Conservation (phyloP, 1,140 invertebrate species). For the Centruroides sculpturatus region DNA sequence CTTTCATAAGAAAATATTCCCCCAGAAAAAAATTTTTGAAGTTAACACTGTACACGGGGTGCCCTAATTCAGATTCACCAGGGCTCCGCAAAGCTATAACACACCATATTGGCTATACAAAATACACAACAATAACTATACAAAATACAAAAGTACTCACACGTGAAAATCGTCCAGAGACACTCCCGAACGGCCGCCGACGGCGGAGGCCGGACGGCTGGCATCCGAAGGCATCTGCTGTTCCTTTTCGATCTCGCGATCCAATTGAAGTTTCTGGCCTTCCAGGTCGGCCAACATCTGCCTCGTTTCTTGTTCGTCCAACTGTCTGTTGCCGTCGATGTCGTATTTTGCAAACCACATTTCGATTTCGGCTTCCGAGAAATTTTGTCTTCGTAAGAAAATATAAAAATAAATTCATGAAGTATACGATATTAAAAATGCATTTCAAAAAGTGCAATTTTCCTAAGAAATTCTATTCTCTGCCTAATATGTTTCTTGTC, state of each 20-base stretch:
- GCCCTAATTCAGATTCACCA: too few species aligned
- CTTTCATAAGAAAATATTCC: too few species aligned
- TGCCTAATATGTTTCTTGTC: background rate
- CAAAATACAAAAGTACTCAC: background rate
- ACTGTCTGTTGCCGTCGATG: conserved; percentile 36
- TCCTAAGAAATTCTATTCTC: too few species aligned
- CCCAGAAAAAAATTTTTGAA: too few species aligned
- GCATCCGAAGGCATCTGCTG: conserved; percentile 12
- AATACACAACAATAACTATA: background rate
- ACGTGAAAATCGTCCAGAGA: conserved; percentile 10
- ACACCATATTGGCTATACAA: too few species aligned
- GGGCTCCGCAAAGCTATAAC: too few species aligned
- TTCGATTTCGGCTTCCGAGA: conserved; percentile 49
- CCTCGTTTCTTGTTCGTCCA: conserved; percentile 35
- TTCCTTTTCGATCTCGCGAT: conserved; percentile 22
- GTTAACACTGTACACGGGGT: too few species aligned
- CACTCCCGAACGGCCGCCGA: background rate
- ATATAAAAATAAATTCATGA: background rate
- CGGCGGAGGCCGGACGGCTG: background rate
- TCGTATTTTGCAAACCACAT: conserved; percentile 51
- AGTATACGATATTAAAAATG: too few species aligned
- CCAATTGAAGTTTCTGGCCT: conserved; percentile 23
- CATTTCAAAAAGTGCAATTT: too few species aligned
- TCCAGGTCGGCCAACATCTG: conserved; percentile 29
- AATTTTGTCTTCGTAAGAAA: conserved; percentile 30